Base-by-base conservation (phyloP, 1,140 invertebrate species). In the Trichonephila clavata region DNA sequence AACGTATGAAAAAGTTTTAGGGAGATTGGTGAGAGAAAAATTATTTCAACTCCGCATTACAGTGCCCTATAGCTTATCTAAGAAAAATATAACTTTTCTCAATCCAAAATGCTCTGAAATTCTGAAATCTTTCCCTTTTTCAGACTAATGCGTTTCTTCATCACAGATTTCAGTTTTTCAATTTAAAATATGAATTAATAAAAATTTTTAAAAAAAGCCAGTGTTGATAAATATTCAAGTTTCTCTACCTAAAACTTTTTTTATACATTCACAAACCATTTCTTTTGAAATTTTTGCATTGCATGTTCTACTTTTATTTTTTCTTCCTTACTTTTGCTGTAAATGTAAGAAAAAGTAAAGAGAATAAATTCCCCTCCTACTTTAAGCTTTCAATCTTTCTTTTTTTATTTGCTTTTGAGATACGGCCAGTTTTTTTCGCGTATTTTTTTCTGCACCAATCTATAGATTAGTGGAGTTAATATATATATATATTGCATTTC, bases 221-320 rank as follows among this genome's bases (percentile, higher is more conserved):
- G 68, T 77, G 27, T 77, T 77, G 68, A 77, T 77, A 77, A 77
- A 77, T 27, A 77, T 77, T 77, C 68, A 32, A 77, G 27, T 32
- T 77, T 27, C 68, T 14, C 68, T 14, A 71, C 68, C 68, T 18
- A 77, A 32, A 27, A 24, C 27, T 71, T 27, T 39, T 71, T 77
- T 77, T 50, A 50, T 7, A 18, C 10, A 77, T 77, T 77, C 68
- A 8, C 27, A 27, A 77, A 4, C 27, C 68, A 77, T 39, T 77
- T 32, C 68, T 32, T 24, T 71, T 71, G 68, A 16, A 71, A 71
- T 32, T 32, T 71, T 77, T 77, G 68, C 68, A 32, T 39, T 14
- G 68, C 24, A 77, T 77, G 68, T 77, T 77, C 68, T 32, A 77
- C 68, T 71, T 71, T 71, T 71, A 71, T 71, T 71, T 71, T 27